Percentiles rank a stretch among this genome's conserved stretches.
These are phyloP conservation scores for Cottus gobio DNA, from an alignment of 2,113 vertebrate species.

Conservation along the genomic window DNA sequence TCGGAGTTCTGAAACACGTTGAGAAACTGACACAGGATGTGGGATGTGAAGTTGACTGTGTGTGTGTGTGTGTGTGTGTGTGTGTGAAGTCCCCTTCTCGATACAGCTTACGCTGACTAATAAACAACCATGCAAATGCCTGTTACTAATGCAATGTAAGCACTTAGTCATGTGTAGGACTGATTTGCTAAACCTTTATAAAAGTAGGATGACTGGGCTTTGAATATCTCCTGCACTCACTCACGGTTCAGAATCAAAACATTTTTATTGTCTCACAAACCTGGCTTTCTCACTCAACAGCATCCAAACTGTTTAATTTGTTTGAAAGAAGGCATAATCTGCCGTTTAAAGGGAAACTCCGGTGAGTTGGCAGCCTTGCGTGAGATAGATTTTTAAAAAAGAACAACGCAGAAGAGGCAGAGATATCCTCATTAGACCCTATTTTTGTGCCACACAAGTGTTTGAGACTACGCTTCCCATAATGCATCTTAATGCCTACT, in stretches of 20 bases:
- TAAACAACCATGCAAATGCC: conserved; percentile 7
- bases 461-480: neutral
- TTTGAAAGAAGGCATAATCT: neutral
- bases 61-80: conserved; percentile 5
- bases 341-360: neutral
- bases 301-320: neutral
- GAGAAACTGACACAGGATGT: conserved; percentile 73
- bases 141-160: conserved; percentile 2
- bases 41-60: conserved; percentile 13
- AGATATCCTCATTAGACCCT: too few relatives aligned
- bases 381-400: neutral
- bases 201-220: neutral
- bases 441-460: neutral
- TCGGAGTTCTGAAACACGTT: conserved; percentile 51
- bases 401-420: neutral
- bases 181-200: neutral
- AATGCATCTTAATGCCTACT: neutral
- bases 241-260: neutral
- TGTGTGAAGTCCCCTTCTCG: neutral
- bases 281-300: neutral
- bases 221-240: neutral
- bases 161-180: neutral
- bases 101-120: neutral
- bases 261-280: neutral
- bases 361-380: neutral